These are phyloP conservation scores for Saxidomus purpurata DNA, from an alignment of 1,140 invertebrate species.

Conservation along the genomic window DNA sequence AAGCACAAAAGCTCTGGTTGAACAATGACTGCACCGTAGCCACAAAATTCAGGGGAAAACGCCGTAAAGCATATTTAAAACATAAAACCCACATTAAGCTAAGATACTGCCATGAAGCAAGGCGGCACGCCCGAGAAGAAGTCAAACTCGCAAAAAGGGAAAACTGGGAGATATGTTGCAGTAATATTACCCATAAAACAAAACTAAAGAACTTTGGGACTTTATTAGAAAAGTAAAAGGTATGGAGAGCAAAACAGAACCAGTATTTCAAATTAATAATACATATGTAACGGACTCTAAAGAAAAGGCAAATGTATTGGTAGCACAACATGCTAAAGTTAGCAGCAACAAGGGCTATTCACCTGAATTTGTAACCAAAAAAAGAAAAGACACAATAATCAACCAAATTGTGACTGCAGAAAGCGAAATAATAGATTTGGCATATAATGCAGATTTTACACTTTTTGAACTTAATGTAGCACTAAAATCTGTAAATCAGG, in stretches of 20 bases:
- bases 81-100: neutral
- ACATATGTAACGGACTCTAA: neutral
- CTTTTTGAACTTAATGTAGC: neutral
- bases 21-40: neutral
- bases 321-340: neutral
- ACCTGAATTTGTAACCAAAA: neutral
- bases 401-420: neutral
- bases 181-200: constrained; percentile 8
- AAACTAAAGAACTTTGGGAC: constrained; percentile 8
- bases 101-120: neutral
- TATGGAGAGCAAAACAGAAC: neutral
- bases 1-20: neutral
- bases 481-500: neutral
- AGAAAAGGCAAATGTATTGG: constrained; percentile 6
- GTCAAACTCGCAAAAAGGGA: neutral
- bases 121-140: neutral
- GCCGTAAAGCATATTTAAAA: neutral
- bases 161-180: neutral
- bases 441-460: neutral
- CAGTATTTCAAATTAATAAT: neutral
- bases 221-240: constrained; percentile 6
- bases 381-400: neutral
- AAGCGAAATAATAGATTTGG: neutral
- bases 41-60: neutral
- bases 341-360: neutral